Evolutionary conservation across 64 coral and sea anemone genomes (phyloP), one percentile per base, ranked within the genome.

Genomic region (Pachyseris speciosa): DNA sequence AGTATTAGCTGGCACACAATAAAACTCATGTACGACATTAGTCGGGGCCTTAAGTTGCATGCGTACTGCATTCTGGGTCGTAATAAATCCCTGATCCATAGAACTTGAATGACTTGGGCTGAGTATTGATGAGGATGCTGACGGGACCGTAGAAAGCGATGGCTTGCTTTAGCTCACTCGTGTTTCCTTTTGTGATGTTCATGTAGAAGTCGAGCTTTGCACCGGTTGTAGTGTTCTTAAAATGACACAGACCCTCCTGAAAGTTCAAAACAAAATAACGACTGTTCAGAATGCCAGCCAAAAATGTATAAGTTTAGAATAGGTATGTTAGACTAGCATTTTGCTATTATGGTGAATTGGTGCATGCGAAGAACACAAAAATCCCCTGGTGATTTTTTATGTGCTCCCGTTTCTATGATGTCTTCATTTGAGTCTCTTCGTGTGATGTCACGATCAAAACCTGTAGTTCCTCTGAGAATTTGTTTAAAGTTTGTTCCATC

Each of bases 91-190:
- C 96, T 26, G 96, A 94, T 19, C 96, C 93, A 51, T 98, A 98
- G 43, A 98, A 98, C 86, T 98, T 98, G 88, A 98, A 98, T 3
- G 96, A 89, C 39, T 98, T 98, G 34, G 96, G 96, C 31, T 98
- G 92, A 9, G 96, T 98, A 26, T 98, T 98, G 57, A 98, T 92
- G 43, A 98, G 86, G 26, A 98, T 94, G 61, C 83, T 98, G 60
- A 98, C 96, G 15, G 96, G 96, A 41, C 96, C 96, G 47, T 98
- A 98, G 51, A 92, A 92, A 2, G 92, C 76, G 0, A 98, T 68
- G 4, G 96, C 96, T 20, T 88, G 31, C 57, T 94, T 94, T 52
- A 98, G 64, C 39, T 98, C 88, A 0, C 60, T 92, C 20, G 61
- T 71, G n/a, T 98, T 88, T 33, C 89, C 71, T 51, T 90, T 86